A percentile compares a stretch with the other conserved stretches of the same genome.
Evolutionary conservation across 2,888 invertebrate genomes (phyloP).

Genomic region (Smittia aterrima): DNA sequence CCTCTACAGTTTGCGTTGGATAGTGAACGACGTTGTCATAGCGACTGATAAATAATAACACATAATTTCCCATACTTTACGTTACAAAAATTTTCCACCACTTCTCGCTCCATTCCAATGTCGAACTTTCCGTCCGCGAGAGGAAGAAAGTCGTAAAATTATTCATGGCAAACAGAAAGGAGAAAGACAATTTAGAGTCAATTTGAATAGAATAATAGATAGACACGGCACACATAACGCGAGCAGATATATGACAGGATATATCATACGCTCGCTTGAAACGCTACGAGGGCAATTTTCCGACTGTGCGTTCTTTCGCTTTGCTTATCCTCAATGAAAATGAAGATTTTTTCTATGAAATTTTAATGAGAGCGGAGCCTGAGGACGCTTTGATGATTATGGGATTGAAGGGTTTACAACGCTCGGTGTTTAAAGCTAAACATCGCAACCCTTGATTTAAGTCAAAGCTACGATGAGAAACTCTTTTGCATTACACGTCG

Average conservation of each 20-base stretch:
- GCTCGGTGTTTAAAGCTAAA: no score
- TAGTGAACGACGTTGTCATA: conserved; percentile 19
- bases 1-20: conserved; percentile 2
- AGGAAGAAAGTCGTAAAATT: neutral
- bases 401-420: neutral
- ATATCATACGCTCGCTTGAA: neutral
- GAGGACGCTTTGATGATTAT: neutral
- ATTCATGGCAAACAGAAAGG: conserved; percentile 4
- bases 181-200: conserved; percentile 35
- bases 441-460: no score
- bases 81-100: neutral
- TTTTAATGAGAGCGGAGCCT: neutral
- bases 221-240: conserved; percentile 15
- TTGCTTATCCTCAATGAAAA: neutral
- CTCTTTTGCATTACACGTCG: no score
- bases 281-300: conserved; percentile 1
- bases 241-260: no score
- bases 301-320: conserved; percentile 1
- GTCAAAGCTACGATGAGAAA: no score
- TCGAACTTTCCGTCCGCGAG: neutral
- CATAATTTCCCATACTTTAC: conserved; percentile 32
- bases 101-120: neutral
- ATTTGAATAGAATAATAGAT: conserved; percentile 41
- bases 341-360: conserved; percentile 23
- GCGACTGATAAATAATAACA: conserved; percentile 40